These are phyloP conservation scores for Cynopterus sphinx DNA, from an alignment of 2,797 vertebrate genomes.

Conservation along the genomic window DNA sequence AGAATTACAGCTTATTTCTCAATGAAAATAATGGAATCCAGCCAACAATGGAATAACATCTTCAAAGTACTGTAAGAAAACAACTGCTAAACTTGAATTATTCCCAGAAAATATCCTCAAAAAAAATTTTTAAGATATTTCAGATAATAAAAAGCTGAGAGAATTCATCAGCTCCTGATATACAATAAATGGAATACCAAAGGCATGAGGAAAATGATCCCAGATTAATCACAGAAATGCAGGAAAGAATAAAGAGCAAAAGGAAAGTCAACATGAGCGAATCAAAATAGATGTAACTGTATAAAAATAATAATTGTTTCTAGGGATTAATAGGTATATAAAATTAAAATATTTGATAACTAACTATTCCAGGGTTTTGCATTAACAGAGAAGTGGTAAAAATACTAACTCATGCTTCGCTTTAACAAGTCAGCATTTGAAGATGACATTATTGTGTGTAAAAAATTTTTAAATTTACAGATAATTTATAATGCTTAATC, in stretches of 20 bases:
- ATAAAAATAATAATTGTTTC: not conserved
- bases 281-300: not conserved
- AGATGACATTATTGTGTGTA: not conserved
- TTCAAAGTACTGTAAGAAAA: not conserved
- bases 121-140: not conserved
- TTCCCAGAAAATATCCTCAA: not conserved
- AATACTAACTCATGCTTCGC: not conserved
- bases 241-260: not conserved
- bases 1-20: not conserved
- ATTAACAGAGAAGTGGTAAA: not conserved
- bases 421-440: not conserved
- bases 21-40: not conserved
- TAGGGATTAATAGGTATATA: not conserved
- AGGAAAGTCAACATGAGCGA: not conserved
- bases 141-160: not conserved
- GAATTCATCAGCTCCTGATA: not conserved
- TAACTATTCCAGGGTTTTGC: not conserved
- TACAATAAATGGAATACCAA: not conserved
- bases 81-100: not conserved
- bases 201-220: not conserved
- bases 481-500: not conserved
- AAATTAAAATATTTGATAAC: not conserved
- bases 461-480: not conserved
- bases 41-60: not conserved
- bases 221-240: not conserved